Evolutionary conservation across 2,888 invertebrate species (phyloP).

Genomic region (Stenichneumon culpator): DNA sequence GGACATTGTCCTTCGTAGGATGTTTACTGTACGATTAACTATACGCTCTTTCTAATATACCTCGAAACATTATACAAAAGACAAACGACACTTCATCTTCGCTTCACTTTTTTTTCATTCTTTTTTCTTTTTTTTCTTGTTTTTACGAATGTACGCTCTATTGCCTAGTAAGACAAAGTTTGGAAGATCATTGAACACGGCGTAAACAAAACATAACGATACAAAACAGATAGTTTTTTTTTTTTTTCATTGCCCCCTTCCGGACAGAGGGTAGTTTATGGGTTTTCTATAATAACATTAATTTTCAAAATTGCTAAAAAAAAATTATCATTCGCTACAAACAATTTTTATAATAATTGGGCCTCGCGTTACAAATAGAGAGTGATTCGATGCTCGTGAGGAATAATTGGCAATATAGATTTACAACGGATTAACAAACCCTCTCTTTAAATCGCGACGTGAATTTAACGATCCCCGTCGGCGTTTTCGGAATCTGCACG

Average conservation of each 20-base stretch:
- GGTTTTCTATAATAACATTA: conserved; percentile 30
- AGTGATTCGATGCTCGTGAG: conserved; percentile 60
- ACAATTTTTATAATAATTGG: conserved; percentile 18
- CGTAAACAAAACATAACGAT: conserved; percentile 42
- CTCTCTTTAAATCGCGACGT: conserved; percentile 6
- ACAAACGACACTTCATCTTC: conserved; percentile 66
- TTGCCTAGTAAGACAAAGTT: conserved; percentile 64
- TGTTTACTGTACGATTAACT: conserved; percentile 58
- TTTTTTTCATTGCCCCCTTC: conserved; percentile 13
- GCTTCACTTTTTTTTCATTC: conserved; percentile 36
- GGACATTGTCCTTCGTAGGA: conserved; percentile 59
- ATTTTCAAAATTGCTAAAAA: conserved; percentile 47
- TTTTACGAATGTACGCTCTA: conserved; percentile 55
- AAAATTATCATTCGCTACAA: conserved; percentile 20
- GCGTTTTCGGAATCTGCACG: conserved; percentile 22
- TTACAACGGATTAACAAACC: conserved; percentile 45
- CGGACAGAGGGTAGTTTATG: background rate
- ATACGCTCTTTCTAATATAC: conserved; percentile 66
- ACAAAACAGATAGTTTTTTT: conserved; percentile 23
- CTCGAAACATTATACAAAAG: conserved; percentile 73
- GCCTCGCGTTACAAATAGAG: conserved; percentile 19
- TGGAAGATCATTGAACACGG: conserved; percentile 68
- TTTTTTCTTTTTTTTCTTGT: conserved; percentile 37
- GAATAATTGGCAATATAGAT: conserved; percentile 61
- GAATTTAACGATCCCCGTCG: conserved; percentile 34